Evolutionary conservation across 2,113 vertebrate genomes (phyloP), one percentile per base, ranked within the genome.

Genomic region (Eubucco bourcierii): DNA sequence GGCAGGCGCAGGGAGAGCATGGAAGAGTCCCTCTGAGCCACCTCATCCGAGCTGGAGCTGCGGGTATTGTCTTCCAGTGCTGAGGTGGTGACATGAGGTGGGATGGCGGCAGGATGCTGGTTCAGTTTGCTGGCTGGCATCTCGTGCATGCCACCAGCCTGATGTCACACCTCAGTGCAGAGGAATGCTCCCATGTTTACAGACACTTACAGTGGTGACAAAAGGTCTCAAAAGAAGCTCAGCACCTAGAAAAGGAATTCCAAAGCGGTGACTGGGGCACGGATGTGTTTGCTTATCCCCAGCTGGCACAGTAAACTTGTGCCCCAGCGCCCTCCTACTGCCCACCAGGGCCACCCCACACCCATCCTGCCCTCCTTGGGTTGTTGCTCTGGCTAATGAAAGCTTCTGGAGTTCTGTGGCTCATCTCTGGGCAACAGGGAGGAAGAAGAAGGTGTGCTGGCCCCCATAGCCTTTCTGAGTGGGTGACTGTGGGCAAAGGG

Each of bases 391-490:
- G 64, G 55, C 34, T 74, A 33, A 60, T 81, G 47, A 50, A 60
- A 46, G 74, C 31, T 68, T 73, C 81, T 67, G 46, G 91, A 64
- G 55, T 59, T 50, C 47, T n/a, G 28, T 55, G 78, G 56, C 72
- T 39, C 46, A 72, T 86, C 61, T 77, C 25, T 3, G 20, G 53
- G n/a, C 3, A 10, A 25, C 8, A 15, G 18, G 53, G 31, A 60
- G 67, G 83, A 58, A 72, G 73, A 18, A 9, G 44, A 27, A 47
- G 65, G 65, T 2, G 2, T 29, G n/a, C 34, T 8, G 11, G 9
- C 7, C 12, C n/a, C 46, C 1, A 1, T 1, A 3, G 63, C 34
- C 52, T 84, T 0, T 0, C 67, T 73, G 53, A 23, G 44, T 0
- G 6, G 41, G 50, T 39, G 59, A n/a, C 72, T 28, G 37, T 1